Base-by-base conservation (phyloP, 2,113 vertebrate genomes). In the Ifrita kowaldi region DNA sequence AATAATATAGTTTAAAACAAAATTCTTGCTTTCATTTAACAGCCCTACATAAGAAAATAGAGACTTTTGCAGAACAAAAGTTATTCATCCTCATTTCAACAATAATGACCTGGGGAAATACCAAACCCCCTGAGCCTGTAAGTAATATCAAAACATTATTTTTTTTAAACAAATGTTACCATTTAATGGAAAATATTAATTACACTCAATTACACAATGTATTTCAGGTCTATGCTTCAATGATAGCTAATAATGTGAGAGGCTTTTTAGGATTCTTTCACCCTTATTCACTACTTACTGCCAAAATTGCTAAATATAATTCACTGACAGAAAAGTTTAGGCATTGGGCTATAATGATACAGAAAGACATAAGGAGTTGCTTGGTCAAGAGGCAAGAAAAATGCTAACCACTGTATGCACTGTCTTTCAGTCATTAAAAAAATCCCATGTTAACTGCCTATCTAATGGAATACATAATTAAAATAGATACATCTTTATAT, bases 71-170 rank as follows among this genome's bases (percentile, higher is more conserved):
- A 75, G 96, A 93, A 76, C 97, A 96, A 3, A 99, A 99, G 96
- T 52, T 98, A 41, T 99, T 99, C 91, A 98, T 99, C 87, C 98
- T 99, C 20, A 41, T 99, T 71, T 99, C 99, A 84, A 99, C 99
- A 4, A 95, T 99, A 96, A 98, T 99, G 99, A 99, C 98, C 5
- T 99, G 99, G 99, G 98, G 98, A 1, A 97, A 97, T 68, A 99
- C 98, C 93, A 99, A 98, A 91, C 94, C 96, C 3, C 33, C 96
- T 11, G 98, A 98, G 84, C 97, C 98, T 18, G 99, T 99, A 96
- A 98, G 99, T 98, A 71, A 60, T 47, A 17, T 6, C 7, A 41
- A 68, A 92, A 11, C 16, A 7, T 47, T 82, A 7, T 27, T 27
- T 22, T 71, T 44, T 87, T 80, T 8, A 10, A 76, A 7, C 32